phyloP scores from a whole-genome alignment of 2,113 vertebrate species.

The Himantopus leucocephalus region DNA sequence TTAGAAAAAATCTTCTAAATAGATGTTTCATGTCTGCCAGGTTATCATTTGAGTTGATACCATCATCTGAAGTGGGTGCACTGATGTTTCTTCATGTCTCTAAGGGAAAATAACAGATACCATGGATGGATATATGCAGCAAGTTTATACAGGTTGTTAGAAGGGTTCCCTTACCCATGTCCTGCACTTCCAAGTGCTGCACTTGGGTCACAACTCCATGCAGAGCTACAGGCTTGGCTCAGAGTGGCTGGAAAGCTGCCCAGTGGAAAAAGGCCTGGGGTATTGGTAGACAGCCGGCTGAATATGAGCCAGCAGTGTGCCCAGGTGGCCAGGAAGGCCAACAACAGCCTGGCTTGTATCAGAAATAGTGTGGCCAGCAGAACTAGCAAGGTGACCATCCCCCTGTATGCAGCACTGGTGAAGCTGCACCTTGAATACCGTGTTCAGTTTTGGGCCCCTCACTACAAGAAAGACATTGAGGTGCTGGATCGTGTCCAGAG shows the following conservation, averaged over 20 bases:
- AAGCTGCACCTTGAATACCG: rapidly evolving
- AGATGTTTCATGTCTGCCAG: neutral
- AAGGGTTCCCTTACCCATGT: neutral
- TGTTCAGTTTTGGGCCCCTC: neutral
- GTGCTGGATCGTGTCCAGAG: neutral
- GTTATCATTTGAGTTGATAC: neutral
- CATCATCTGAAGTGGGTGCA: neutral
- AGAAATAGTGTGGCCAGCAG: neutral
- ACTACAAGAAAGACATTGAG: neutral
- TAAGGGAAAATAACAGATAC: neutral
- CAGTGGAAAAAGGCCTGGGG: rapidly evolving
- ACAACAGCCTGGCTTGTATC: neutral
- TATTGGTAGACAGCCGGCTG: neutral
- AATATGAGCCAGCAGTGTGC: neutral
- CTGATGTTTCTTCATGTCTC: neutral
- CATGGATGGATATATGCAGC: neutral
- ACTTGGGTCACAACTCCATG: neutral
- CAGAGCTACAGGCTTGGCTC: neutral
- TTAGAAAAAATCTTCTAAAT: neutral
- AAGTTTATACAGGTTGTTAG: neutral
- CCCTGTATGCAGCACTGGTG: neutral
- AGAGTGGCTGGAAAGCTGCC: neutral
- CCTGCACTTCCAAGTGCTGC: neutral
- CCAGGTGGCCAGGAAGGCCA: neutral
- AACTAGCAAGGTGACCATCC: neutral